Base-by-base conservation (phyloP, 2,797 vertebrate genomes). In the Tachyglossus aculeatus region DNA sequence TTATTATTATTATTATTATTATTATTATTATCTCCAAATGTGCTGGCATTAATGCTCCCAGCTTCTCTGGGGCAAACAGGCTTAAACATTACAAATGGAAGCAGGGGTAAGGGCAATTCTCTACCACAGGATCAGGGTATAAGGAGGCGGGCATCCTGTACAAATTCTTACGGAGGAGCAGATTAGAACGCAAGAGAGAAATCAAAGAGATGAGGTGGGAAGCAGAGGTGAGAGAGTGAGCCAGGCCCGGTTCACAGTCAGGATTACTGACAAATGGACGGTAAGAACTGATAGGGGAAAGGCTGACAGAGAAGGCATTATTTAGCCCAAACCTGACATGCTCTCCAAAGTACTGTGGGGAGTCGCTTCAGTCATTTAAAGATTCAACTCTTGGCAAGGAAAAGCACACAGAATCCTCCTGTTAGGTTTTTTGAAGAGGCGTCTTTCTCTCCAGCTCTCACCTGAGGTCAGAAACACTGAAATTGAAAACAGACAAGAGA, bases 301-400 rank as follows among this genome's bases (percentile, higher is more conserved):
- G 71, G 74, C 78, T 84, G 84, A 77, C 78, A 72, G 73, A 61
- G 55, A 67, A 6, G 52, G 45, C 50, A 70, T 80, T 66, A 68
- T 47, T 73, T 52, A 43, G 63, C 71, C 67, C 25, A 60, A 60
- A 67, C 16, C 74, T 67, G 76, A 70, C 40, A 32, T 44, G 45
- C 40, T 67, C 60, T 53, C 24, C 7, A 7, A 41, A 19, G 24
- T 44, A 1, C 33, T 44, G 72, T 70, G 65, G 59, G 82, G 47
- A 64, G 61, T 68, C 59, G n/a, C 63, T 82, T 66, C 80, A 86
- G 82, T 73, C 80, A 29, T 77, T 82, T 83, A 77, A 83, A 73
- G 82, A 86, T 76, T 82, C 71, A 74, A 55, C 78, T 12, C 0
- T 85, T 78, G 65, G 75, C 80, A 75, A 62, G 51, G 47, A 80